These are phyloP conservation scores for Porites lutea DNA, from an alignment of 64 coral and sea anemone species.

Conservation along the genomic window DNA sequence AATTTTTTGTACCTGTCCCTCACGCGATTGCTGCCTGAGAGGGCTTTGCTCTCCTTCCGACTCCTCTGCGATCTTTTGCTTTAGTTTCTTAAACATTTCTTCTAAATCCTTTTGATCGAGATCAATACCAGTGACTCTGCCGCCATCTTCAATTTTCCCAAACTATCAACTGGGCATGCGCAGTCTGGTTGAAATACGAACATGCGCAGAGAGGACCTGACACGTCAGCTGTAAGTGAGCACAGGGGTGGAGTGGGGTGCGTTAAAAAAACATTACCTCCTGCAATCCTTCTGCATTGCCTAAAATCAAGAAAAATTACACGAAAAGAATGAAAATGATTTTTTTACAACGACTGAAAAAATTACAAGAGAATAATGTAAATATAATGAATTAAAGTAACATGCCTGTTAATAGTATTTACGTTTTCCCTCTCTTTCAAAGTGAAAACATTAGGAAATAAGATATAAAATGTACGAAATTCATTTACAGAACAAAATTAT, in stretches of 20 bases:
- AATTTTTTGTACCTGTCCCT: conserved; percentile 44
- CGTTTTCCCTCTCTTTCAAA: no score
- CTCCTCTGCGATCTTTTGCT: conserved; percentile 95
- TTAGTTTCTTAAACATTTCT: conserved; percentile 97
- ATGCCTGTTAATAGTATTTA: no score
- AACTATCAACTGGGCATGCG: conserved; percentile 53
- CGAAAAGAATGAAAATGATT: no score
- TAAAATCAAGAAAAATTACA: no score
- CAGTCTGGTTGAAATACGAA: not conserved
- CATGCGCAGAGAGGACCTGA: conserved; percentile 71
- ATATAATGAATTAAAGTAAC: no score
- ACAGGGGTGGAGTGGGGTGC: not conserved
- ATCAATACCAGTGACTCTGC: conserved; percentile 63
- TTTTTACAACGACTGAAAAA: no score
- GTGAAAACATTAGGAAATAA: no score
- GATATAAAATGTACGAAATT: no score
- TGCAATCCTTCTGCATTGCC: no score
- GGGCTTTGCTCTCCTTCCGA: conserved; percentile 92
- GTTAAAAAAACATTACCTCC: no score
- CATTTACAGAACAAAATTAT: no score
- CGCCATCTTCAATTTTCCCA: conserved; percentile 87
- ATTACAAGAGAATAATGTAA: no score
- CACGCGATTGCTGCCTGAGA: conserved; percentile 21
- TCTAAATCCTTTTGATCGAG: conserved; percentile 57
- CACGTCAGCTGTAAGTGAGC: conserved; percentile 64